Evolutionary conservation across 2,113 vertebrate species (phyloP).

Genomic region (Chlorocebus sabaeus): DNA sequence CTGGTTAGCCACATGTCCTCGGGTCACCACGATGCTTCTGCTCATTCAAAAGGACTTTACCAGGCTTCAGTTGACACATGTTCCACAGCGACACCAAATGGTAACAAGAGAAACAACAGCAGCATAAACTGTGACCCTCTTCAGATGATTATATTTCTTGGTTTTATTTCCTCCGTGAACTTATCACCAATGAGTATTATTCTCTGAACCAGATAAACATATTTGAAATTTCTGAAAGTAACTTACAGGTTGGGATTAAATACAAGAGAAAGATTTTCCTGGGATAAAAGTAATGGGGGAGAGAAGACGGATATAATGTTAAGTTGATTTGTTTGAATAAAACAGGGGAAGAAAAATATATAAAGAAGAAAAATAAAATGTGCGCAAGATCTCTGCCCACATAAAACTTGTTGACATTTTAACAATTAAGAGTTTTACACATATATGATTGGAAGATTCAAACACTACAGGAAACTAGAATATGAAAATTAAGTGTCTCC

Average conservation of each 20-base stretch:
- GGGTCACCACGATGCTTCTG: background rate
- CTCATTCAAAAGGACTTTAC: background rate
- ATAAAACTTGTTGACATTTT: background rate
- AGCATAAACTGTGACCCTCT: background rate
- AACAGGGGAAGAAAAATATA: background rate
- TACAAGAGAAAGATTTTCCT: background rate
- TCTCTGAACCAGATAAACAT: background rate
- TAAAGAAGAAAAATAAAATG: background rate
- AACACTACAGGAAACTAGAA: background rate
- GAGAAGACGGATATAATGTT: background rate
- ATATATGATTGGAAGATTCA: background rate
- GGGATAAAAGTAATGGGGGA: background rate
- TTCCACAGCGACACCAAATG: background rate
- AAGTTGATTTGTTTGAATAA: background rate
- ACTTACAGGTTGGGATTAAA: background rate
- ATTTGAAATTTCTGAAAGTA: background rate
- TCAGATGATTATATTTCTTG: background rate
- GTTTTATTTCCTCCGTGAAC: background rate
- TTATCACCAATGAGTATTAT: background rate
- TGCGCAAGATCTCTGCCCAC: background rate
- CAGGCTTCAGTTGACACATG: background rate
- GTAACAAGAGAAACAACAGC: background rate
- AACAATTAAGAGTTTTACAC: background rate
- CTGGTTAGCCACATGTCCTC: background rate
- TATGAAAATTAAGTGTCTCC: background rate